Percentiles rank a stretch among this genome's conserved stretches.
phyloP scores from a whole-genome alignment of 2,113 vertebrate genomes.

The Aegithalos caudatus region DNA sequence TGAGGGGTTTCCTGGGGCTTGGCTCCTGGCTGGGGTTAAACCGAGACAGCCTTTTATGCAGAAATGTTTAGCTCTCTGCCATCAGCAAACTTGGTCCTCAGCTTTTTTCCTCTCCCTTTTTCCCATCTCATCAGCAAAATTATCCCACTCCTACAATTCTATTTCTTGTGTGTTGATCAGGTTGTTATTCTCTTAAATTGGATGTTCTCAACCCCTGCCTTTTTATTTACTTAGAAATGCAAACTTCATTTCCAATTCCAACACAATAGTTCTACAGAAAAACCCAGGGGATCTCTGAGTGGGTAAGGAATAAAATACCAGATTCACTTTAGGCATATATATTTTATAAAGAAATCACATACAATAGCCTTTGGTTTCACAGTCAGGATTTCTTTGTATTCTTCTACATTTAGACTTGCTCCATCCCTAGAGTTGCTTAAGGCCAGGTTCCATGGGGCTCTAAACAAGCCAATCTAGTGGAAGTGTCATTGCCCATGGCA shows the following conservation, averaged over 20 bases:
- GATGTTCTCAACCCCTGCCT: not conserved
- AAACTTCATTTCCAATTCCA: not conserved
- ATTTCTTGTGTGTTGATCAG: not conserved
- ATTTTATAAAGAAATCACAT: not conserved
- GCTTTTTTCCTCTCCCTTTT: not conserved
- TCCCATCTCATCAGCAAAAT: not conserved
- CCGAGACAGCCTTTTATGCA: not conserved
- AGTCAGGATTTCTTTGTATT: not conserved
- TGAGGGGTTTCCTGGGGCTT: not conserved
- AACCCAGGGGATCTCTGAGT: not conserved
- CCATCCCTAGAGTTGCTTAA: not conserved
- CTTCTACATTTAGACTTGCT: not conserved
- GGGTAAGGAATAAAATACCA: not conserved
- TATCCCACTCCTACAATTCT: not conserved
- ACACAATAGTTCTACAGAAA: not conserved
- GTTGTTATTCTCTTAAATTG: not conserved
- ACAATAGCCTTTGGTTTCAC: not conserved
- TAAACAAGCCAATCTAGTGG: not conserved
- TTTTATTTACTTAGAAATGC: not conserved
- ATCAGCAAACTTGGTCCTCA: not conserved
- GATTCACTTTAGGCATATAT: not conserved
- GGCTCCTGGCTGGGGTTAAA: not conserved
- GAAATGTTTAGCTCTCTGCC: not conserved
- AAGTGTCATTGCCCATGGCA: not conserved
- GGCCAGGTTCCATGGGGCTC: not conserved